phyloP scores from a whole-genome alignment of 2,888 invertebrate genomes.

The Cosmia pyralina region DNA sequence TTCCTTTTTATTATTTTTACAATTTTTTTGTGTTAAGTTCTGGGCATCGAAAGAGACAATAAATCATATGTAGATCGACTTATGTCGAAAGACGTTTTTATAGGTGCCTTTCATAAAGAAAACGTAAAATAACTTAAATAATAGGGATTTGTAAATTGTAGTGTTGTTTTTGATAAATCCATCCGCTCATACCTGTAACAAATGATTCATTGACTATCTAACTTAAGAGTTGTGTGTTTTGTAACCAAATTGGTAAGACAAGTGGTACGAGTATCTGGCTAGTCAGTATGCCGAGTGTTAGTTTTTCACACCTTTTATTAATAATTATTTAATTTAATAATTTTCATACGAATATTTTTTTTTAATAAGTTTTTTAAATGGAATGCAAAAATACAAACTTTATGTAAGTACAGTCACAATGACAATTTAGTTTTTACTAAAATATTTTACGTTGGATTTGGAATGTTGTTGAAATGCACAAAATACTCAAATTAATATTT shows the following conservation, averaged over 20 bases:
- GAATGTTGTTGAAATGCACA: conserved; percentile 24
- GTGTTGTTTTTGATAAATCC: conserved; percentile 85
- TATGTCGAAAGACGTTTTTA: conserved; percentile 84
- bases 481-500: conserved; percentile 45
- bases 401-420: neutral
- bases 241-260: conserved; percentile 51
- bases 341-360: conserved; percentile 1
- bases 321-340: conserved; percentile 3
- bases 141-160: conserved; percentile 85
- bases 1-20: conserved; percentile 51
- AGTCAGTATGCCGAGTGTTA: conserved; percentile 37
- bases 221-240: conserved; percentile 63
- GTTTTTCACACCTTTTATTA: conserved; percentile 31
- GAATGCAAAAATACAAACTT: neutral
- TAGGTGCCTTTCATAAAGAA: conserved; percentile 89
- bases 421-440: neutral
- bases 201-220: conserved; percentile 69
- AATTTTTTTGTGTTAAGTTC: conserved; percentile 55
- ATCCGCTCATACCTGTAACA: conserved; percentile 82
- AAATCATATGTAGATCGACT: conserved; percentile 81
- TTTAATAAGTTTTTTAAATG: neutral
- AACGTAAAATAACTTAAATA: conserved; percentile 79
- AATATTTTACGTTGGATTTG: neutral
- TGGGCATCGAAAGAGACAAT: conserved; percentile 80
- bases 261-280: conserved; percentile 47